These are phyloP conservation scores for Noctua janthe DNA, from an alignment of 2,888 invertebrate genomes.

Conservation along the genomic window DNA sequence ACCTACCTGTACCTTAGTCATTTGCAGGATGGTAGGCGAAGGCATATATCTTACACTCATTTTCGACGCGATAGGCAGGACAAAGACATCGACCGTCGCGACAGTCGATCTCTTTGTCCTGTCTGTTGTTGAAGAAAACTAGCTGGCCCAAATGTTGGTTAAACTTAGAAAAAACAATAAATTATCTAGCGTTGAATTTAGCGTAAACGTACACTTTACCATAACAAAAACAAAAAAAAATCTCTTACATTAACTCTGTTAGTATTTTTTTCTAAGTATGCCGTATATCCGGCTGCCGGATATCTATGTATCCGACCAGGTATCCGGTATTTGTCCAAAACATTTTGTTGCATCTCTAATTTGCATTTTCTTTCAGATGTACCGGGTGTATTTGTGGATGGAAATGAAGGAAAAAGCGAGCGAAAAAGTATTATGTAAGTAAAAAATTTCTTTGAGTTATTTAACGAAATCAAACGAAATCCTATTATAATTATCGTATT, in stretches of 20 bases:
- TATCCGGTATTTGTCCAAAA: slow-evolving; percentile 13
- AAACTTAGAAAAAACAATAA: not conserved
- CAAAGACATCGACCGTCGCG: too few species aligned
- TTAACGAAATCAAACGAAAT: too few species aligned
- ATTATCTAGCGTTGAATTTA: not conserved
- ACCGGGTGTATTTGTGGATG: slow-evolving; percentile 77
- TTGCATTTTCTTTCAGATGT: slow-evolving; percentile 75
- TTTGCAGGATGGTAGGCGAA: not conserved
- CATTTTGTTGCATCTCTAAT: slow-evolving; percentile 38
- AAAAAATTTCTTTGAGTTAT: not conserved
- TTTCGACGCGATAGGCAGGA: too few species aligned
- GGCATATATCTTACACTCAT: not conserved
- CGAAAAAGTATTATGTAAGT: slow-evolving; percentile 79
- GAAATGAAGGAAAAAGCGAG: slow-evolving; percentile 67
- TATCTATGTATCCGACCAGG: slow-evolving; percentile 27
- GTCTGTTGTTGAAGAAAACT: too few species aligned
- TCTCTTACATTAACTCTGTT: not conserved
- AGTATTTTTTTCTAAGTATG: slow-evolving; percentile 3
- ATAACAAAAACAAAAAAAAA: too few species aligned
- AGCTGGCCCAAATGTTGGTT: not conserved
- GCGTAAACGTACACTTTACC: too few species aligned
- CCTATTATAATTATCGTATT: not conserved
- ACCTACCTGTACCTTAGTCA: not conserved
- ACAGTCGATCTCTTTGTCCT: too few species aligned
- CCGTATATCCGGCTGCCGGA: slow-evolving; percentile 29